These are phyloP conservation scores for Archaeoteleia sp. DNA, from an alignment of 2,888 invertebrate genomes.

Conservation along the genomic window DNA sequence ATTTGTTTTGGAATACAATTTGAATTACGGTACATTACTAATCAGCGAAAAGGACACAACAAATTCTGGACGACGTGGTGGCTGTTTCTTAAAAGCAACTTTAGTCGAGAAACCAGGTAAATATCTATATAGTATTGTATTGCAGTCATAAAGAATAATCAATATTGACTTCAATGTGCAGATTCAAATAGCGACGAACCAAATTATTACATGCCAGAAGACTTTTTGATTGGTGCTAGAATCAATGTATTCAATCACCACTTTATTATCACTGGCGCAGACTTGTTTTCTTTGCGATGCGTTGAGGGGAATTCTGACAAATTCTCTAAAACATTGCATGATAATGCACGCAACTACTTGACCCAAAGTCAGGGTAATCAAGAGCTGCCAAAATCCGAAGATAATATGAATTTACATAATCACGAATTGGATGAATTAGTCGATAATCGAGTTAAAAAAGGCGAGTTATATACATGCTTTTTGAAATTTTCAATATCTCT, in stretches of 20 bases:
- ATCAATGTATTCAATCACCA: conserved; percentile 85
- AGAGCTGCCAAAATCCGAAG: too few species aligned
- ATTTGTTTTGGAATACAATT: conserved; percentile 85
- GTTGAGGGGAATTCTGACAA: conserved; percentile 84
- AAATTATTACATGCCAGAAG: conserved; percentile 85
- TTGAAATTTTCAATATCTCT: too few species aligned
- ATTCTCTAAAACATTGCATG: conserved; percentile 81
- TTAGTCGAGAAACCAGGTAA: conserved; percentile 82
- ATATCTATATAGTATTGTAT: background rate
- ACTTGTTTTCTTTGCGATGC: conserved; percentile 86
- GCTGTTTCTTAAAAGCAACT: conserved; percentile 83
- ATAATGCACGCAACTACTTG: conserved; percentile 83
- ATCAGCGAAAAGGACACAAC: conserved; percentile 83
- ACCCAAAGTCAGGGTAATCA: conserved; percentile 72
- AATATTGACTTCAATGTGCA: background rate
- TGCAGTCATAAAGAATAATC: background rate
- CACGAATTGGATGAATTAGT: too few species aligned
- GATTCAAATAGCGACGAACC: conserved; percentile 81
- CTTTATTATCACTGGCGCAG: conserved; percentile 86
- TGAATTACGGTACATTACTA: conserved; percentile 84
- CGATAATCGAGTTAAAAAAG: too few species aligned
- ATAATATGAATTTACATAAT: too few species aligned
- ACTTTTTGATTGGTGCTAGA: conserved; percentile 86
- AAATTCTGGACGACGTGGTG: conserved; percentile 84
- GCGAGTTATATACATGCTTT: too few species aligned